Evolutionary conservation across 2,888 invertebrate species (phyloP).

Genomic region (Sympetrum striolatum): DNA sequence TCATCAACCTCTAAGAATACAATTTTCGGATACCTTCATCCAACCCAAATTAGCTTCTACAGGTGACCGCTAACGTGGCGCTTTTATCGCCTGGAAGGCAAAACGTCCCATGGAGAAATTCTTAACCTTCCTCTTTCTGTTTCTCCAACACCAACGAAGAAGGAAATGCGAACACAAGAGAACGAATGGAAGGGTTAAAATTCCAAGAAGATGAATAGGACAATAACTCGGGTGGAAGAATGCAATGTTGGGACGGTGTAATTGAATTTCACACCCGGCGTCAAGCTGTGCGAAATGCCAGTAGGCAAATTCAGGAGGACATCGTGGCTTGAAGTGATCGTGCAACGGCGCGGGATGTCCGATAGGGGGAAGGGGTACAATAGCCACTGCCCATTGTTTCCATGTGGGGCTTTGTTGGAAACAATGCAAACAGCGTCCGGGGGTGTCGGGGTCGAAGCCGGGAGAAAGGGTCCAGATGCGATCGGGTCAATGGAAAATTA

Average conservation of each 20-base stretch:
- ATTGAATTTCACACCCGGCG: not conserved
- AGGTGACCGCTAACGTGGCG: too few relatives aligned
- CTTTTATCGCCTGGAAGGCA: too few relatives aligned
- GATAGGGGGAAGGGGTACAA: not conserved
- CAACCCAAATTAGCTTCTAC: too few relatives aligned
- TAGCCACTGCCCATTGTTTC: slow-evolving; percentile 2
- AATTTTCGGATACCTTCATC: too few relatives aligned
- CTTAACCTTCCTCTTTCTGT: too few relatives aligned
- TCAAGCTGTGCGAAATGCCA: not conserved
- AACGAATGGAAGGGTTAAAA: too few relatives aligned
- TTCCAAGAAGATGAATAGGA: not conserved
- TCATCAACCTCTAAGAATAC: too few relatives aligned
- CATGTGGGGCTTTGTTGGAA: not conserved
- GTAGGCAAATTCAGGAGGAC: not conserved
- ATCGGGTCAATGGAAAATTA: not conserved
- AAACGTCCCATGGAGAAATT: too few relatives aligned
- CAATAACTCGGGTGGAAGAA: not conserved
- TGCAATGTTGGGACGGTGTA: not conserved
- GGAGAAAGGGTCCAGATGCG: not conserved
- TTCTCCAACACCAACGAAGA: too few relatives aligned
- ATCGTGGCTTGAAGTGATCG: not conserved
- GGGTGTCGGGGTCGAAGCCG: not conserved
- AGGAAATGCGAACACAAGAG: too few relatives aligned
- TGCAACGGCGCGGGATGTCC: not conserved
- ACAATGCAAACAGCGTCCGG: not conserved